Evolutionary conservation across 2,888 invertebrate genomes (phyloP).

Genomic region (Aradus depressus): DNA sequence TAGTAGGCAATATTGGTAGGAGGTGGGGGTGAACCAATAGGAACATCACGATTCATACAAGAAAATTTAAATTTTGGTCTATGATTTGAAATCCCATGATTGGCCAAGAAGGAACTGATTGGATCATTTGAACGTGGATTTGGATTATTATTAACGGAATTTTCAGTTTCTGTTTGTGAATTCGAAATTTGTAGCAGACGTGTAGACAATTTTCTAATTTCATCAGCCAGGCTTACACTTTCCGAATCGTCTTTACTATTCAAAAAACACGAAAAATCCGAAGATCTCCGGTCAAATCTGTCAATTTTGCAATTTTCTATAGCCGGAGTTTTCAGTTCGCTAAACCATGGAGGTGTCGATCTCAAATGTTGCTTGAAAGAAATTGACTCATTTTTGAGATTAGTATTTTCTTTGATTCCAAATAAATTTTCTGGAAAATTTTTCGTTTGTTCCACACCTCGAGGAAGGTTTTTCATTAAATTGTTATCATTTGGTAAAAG

Average conservation of each 20-base stretch:
- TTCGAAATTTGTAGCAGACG: constrained; percentile 26
- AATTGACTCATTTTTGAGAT: constrained; percentile 7
- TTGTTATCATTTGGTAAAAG: too few relatives aligned
- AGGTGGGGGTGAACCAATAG: constrained; percentile 44
- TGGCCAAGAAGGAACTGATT: constrained; percentile 22
- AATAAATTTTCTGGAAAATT: too few relatives aligned
- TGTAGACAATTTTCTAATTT: constrained; percentile 67
- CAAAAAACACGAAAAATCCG: constrained; percentile 61
- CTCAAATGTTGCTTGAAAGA: constrained; percentile 20
- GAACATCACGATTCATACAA: constrained; percentile 59
- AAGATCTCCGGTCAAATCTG: constrained; percentile 59
- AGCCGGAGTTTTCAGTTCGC: constrained; percentile 14
- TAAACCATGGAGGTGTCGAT: constrained; percentile 26
- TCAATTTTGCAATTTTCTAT: constrained; percentile 10
- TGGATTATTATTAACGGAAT: neutral
- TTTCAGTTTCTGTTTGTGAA: constrained; percentile 14
- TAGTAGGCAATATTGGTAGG: constrained; percentile 28
- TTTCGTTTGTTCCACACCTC: too few relatives aligned
- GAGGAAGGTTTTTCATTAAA: too few relatives aligned
- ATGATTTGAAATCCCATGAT: constrained; percentile 31
- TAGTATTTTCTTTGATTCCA: too few relatives aligned
- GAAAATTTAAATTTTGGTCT: constrained; percentile 54
- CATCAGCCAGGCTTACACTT: constrained; percentile 51
- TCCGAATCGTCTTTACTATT: constrained; percentile 26
- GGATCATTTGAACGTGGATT: constrained; percentile 16